Base-by-base conservation (phyloP, 2,113 vertebrate species). In the Rallus limicola region DNA sequence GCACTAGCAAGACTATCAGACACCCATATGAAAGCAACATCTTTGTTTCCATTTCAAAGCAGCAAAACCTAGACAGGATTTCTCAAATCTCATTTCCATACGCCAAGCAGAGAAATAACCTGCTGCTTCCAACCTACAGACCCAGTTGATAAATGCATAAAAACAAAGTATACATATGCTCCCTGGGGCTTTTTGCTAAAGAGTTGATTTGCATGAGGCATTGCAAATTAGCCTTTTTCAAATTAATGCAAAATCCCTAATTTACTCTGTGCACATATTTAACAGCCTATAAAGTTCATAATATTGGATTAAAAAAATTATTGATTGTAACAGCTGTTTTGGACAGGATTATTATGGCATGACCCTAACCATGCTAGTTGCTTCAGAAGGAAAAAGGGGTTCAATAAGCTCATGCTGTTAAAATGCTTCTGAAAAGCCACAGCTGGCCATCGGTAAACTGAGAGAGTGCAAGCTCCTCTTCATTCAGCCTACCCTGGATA, bases 41-140 rank as follows among this genome's bases (percentile, higher is more conserved):
- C 69, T 93, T 91, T 94, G 72, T 92, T 95, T 96, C 81, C 89
- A 97, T 92, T 95, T 94, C 94, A 95, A 95, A 96, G 88, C 59
- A 69, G 74, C 29, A 93, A 82, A 85, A 46, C 69, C 65, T 20
- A 92, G 83, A 60, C 81, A 74, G 31, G 11, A 63, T 67, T 72
- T 70, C 93, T 92, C 60, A 83, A 62, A 91, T 64, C 83, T 90
- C 59, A 91, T 88, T 93, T 97, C 92, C 91, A 87, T 40, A 64
- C 19, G 78, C 84, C 55, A 85, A 40, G 91, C 63, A 87, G 80
- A 86, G 34, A n/a, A 55, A 23, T 69, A 81, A 80, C 65, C 70
- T 80, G 55, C 78, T 81, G n/a, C 88, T 80, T 82, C 79, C 90
- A 76, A 46, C 53, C 50, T 74, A 69, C 55, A 77, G 64, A 92